Evolutionary conservation across 2,888 invertebrate species (phyloP), one percentile per base, ranked within the genome.

Genomic region (Tetheella fluctuosa): DNA sequence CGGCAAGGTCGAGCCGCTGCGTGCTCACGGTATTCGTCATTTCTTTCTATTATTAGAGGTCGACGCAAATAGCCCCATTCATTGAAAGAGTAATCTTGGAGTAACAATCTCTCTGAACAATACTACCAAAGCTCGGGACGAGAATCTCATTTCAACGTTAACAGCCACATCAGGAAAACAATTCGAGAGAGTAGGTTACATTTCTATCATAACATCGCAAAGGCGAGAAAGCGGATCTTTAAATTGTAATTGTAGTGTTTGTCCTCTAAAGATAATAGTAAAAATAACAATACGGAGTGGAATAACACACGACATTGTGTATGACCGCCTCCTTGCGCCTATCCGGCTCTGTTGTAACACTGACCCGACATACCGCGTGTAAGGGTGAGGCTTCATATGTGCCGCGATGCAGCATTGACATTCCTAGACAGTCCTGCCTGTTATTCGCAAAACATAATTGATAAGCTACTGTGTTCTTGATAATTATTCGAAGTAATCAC

Each of bases 1-100:
- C 34, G 67, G 59, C 78, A 79, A 81, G 83, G 84, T 75, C 77
- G 48, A 48, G 10, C 17, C 39, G 69, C 57, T 59, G 65, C 58
- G 56, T 61, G 64, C 61, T 60, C 60, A 58, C 28, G 15, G 54
- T 65, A 68, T 65, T 70, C 69, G 67, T 73, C 70, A 77, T 72
- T 74, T 78, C 76, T 79, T 63, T 72, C 74, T 74, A 77, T 80
- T 74, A 71, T 74, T 69, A 39, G 71, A 63, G 20, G 39, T 17
- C 42, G 39, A 58, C 59, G 42, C 64, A 48, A 20, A 48, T 48
- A 48, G 3, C 48, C 2, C 48, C 48, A 20, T 48, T 48, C 48
- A 48, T 20, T 48, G 39, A 39, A 39, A n/a, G 7, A 39, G 39
- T 37, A 37, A 15, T 34, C 34, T 13, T 12, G 34, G 13, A 34